Percentiles rank a stretch among this genome's conserved stretches.
These are phyloP conservation scores for Balaenoptera acutorostrata DNA, from an alignment of 2,113 vertebrate genomes.

Conservation along the genomic window DNA sequence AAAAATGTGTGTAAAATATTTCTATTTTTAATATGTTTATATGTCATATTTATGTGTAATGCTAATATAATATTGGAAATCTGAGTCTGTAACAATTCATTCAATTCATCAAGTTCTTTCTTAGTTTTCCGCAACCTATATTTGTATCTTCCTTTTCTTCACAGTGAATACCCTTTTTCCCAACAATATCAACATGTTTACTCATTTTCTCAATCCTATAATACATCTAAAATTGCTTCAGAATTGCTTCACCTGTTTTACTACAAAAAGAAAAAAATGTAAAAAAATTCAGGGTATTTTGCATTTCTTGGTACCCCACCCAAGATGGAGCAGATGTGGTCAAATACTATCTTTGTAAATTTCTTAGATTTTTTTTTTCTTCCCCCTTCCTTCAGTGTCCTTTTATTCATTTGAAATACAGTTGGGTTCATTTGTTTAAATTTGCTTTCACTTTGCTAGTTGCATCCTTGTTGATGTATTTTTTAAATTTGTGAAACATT, in stretches of 20 bases:
- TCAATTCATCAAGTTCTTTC: not conserved
- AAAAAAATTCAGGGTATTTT: not conserved
- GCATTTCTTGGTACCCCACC: not conserved
- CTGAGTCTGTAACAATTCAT: not conserved
- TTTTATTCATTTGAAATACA: not conserved
- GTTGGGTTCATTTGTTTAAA: not conserved
- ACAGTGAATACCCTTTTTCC: not conserved
- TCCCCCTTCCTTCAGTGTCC: not conserved
- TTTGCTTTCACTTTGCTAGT: not conserved
- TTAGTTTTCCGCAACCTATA: not conserved
- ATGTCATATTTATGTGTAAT: not conserved
- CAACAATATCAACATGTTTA: not conserved
- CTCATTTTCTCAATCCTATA: not conserved
- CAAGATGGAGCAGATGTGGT: not conserved
- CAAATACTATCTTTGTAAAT: not conserved
- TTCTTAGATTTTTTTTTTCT: not conserved
- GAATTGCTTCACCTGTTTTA: not conserved
- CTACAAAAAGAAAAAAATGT: not conserved
- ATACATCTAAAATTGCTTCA: not conserved
- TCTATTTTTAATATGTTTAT: not conserved
- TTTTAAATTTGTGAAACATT: not conserved
- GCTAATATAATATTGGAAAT: not conserved
- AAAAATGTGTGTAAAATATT: not conserved
- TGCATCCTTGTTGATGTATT: not conserved
- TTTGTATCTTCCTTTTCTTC: not conserved